Conservation (phyloP, 2,113 vertebrate species). For the Halcyon malimbica region DNA sequence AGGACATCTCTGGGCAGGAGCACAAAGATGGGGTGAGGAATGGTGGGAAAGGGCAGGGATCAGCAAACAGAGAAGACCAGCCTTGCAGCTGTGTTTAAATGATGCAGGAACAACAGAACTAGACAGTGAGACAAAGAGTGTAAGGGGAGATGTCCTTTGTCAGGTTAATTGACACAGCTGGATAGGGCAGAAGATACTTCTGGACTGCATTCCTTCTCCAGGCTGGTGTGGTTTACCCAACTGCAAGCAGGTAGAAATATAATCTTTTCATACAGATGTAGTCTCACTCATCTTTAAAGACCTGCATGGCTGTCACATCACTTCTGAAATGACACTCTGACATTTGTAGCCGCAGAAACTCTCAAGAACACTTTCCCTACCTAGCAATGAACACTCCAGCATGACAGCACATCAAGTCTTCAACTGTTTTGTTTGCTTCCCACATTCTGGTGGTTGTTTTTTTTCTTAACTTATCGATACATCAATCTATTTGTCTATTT, state of each 20-base stretch:
- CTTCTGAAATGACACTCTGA: background rate
- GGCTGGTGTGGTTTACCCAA: background rate
- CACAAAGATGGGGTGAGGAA: background rate
- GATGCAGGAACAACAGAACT: background rate
- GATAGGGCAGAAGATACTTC: background rate
- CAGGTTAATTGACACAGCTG: background rate
- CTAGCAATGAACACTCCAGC: background rate
- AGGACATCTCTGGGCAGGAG: background rate
- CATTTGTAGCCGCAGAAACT: background rate
- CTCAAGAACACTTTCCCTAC: background rate
- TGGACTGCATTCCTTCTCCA: background rate
- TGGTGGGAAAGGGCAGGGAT: background rate
- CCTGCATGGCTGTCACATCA: background rate
- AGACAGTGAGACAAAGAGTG: background rate
- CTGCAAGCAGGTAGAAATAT: background rate
- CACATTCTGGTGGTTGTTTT: background rate
- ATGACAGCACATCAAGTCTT: accelerated
- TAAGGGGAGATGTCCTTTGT: background rate
- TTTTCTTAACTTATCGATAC: background rate
- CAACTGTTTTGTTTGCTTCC: background rate
- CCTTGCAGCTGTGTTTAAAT: background rate
- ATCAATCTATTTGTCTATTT: background rate
- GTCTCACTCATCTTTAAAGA: background rate
- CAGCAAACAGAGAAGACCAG: background rate
- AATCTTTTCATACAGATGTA: background rate